Evolutionary conservation across 2,888 invertebrate genomes (phyloP).

Genomic region (Acronicta aceris): DNA sequence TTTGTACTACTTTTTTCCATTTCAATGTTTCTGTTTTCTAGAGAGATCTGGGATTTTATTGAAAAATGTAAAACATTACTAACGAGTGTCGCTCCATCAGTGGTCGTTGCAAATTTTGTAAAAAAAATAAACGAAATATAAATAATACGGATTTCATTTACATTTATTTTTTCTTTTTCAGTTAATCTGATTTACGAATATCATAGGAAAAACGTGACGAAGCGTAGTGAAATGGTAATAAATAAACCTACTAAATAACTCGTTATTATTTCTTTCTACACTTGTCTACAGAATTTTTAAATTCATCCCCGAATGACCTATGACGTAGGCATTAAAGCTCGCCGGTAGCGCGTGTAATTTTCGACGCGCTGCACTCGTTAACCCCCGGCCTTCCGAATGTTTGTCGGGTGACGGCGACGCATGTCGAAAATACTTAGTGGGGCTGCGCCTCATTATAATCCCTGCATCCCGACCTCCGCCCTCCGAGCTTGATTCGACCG

Average conservation of each 20-base stretch:
- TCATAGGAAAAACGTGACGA: no score
- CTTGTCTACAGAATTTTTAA: conserved; percentile 36
- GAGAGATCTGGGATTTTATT: background rate
- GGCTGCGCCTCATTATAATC: conserved; percentile 88
- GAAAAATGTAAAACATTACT: conserved; percentile 1
- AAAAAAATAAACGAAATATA: background rate
- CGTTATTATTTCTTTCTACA: conserved; percentile 13
- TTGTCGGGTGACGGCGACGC: conserved; percentile 88
- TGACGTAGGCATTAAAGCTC: conserved; percentile 69
- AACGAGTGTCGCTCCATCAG: background rate
- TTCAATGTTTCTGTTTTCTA: conserved; percentile 8
- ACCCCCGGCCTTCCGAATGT: conserved; percentile 78
- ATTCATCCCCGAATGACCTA: conserved; percentile 53
- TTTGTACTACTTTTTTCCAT: conserved; percentile 5
- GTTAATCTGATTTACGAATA: no score
- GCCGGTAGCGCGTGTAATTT: conserved; percentile 76
- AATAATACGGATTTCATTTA: no score
- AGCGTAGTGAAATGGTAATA: no score
- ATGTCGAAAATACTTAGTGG: conserved; percentile 89
- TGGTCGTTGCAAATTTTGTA: background rate
- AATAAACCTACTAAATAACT: conserved; percentile 4
- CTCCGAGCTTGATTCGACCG: conserved; percentile 77
- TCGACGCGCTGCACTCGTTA: conserved; percentile 76
- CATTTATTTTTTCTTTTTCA: no score
- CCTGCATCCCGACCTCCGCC: conserved; percentile 76